Conservation (phyloP, 2,797 vertebrate species). For the Syngnathus rostellatus region DNA sequence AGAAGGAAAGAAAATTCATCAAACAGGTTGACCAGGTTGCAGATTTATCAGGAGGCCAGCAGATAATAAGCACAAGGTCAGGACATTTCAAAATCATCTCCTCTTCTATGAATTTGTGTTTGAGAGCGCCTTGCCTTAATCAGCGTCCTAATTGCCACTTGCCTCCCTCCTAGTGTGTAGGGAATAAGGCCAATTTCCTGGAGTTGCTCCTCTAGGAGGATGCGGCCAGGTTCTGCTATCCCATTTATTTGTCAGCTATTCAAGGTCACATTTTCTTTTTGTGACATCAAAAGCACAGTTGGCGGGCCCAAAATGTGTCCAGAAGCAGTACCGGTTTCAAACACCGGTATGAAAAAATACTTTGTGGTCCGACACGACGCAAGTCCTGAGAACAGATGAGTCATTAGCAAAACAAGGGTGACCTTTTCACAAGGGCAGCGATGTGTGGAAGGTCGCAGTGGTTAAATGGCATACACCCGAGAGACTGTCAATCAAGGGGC, state of each 20-base stretch:
- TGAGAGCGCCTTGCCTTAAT: constrained; percentile 64
- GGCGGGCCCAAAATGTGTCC: constrained; percentile 20
- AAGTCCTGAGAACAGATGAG: constrained; percentile 53
- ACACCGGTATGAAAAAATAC: neutral
- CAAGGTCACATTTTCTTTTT: constrained; percentile 6
- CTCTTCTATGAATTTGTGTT: constrained; percentile 63
- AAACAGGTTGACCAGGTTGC: constrained; percentile 49
- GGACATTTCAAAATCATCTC: constrained; percentile 64
- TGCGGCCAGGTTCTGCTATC: constrained; percentile 50
- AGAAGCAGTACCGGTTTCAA: neutral
- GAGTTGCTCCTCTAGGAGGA: constrained; percentile 57
- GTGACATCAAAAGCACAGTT: constrained; percentile 32
- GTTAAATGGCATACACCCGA: constrained; percentile 65
- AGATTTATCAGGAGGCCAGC: constrained; percentile 45
- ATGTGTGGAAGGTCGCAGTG: constrained; percentile 66
- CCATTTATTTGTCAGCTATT: neutral
- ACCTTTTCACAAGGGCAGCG: constrained; percentile 71
- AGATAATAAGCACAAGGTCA: constrained; percentile 70
- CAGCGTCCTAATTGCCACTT: constrained; percentile 72
- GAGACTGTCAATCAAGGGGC: constrained; percentile 64
- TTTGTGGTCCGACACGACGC: constrained; percentile 1
- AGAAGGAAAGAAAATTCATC: constrained; percentile 29
- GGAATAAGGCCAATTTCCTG: constrained; percentile 65
- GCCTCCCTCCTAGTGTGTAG: constrained; percentile 58
- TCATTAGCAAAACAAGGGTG: constrained; percentile 67